Base-by-base conservation (phyloP, 1,140 invertebrate genomes). In the Danaus plexippus region DNA sequence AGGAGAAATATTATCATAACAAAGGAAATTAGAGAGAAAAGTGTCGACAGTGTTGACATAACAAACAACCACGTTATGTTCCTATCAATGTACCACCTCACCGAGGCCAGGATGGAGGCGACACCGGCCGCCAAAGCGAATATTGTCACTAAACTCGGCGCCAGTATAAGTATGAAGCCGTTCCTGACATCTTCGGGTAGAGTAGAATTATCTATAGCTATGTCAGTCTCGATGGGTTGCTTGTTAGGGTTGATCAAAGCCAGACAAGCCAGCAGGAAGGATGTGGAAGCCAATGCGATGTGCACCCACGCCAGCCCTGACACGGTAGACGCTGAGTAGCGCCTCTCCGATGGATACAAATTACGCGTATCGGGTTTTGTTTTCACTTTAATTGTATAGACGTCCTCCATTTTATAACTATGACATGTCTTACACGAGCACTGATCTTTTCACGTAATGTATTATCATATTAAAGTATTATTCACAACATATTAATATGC, bases 291-390 rank as follows among this genome's bases (percentile, higher is more conserved):
- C 5, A 92, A 77, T 0, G 87, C 83, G 5, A 91, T 75, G 58
- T 92, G 90, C 0, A 92, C 86, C 63, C 90, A 88, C 5, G 89
- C 89, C 15, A 92, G 63, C 3, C 91, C 91, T 11, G 90, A 88
- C 0, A 92, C 90, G 1, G 90, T 92, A 0, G 91, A 91, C 0
- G 91, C 90, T 0, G 91, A 92, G 62, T 92, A 92, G 55, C 90
- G 85, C 64, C 91, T 75, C 73, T 92, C 91, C 6, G 91, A 92
- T 11, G 90, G 89, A 61, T 90, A 91, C 9, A 90, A 58, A 49
- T 89, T 89, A 18, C 89, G 80, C 7, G 89, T 87, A 61, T 90
- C 87, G 4, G 89, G 89, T 73, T 89, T 89, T 42, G 89, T 89
- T 73, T 89, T 89, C 62, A 91, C 89, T 82, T 89, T 90, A 61